Base-by-base conservation (phyloP, 2,888 invertebrate species). In the Isoperla grammatica region DNA sequence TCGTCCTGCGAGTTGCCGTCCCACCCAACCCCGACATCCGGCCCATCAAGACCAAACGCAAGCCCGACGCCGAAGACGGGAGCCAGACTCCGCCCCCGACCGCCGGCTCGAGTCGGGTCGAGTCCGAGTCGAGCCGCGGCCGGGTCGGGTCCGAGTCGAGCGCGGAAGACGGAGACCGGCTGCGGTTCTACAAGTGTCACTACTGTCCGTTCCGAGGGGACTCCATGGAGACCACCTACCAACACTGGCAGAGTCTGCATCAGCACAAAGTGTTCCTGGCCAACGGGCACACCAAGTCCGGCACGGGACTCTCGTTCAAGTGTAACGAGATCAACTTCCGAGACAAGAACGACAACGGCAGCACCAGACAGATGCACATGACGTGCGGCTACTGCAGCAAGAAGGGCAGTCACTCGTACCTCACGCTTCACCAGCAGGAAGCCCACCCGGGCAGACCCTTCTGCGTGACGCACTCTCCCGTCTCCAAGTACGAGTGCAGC, bases 171-270 rank as follows among this genome's bases (percentile, higher is more conserved):
- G 23, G 3, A 13, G 49, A 49, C 3, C 19, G 23, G 13, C 12
- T 40, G 5, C 37, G 37, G 29, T 29, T 64, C 1, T 67, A 60
- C 55, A 53, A 65, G 4, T 69, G 69, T 56, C 60, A 63, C 5
- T 66, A 68, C 54, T 69, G 69, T 58, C 63, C 66, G 15, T 65
- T 67, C 61, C 63, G 65, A n/a, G 64, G 61, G 22, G 59, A 49
- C 5, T 56, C 60, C 11, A 55, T 68, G 6, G 57, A 60, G 5
- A 58, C 50, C 37, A 60, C 68, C 6, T 56, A 61, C 37, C 53
- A 64, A 15, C 70, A 70, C 57, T 67, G 67, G 66, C 60, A 64
- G 15, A 45, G 57, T 6, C 57, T 50, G 9, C 69, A 69, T 46
- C 64, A 68, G 54, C 56, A 59, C 9, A 42, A 19, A n/a, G 29